Evolutionary conservation across 2,888 invertebrate genomes (phyloP).

Genomic region (Drosophila pseudotakahashii): DNA sequence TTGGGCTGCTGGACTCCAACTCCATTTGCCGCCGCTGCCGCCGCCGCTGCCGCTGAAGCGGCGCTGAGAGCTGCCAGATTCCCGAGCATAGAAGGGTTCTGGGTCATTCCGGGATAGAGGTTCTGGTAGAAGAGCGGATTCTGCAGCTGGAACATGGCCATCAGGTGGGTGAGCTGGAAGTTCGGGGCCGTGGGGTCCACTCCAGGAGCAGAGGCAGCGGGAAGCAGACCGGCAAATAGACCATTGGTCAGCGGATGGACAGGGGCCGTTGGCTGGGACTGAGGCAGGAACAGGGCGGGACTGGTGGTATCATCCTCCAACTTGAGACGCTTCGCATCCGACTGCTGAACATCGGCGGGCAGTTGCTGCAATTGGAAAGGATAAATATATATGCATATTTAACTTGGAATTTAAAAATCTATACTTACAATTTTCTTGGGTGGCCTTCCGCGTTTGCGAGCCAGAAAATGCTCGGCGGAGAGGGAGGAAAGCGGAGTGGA

Average conservation of each 20-base stretch:
- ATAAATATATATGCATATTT: neutral
- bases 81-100: constrained; percentile 63
- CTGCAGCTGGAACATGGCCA: constrained; percentile 82
- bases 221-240: constrained; percentile 67
- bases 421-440: constrained; percentile 83
- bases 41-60: constrained; percentile 74
- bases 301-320: constrained; percentile 58
- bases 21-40: constrained; percentile 45
- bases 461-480: constrained; percentile 82
- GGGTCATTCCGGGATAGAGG: constrained; percentile 80
- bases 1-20: constrained; percentile 62
- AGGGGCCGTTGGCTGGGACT: constrained; percentile 7
- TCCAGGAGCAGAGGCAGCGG: constrained; percentile 62
- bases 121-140: constrained; percentile 84
- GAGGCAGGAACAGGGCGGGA: constrained; percentile 8
- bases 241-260: constrained; percentile 24
- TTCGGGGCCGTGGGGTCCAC: constrained; percentile 75
- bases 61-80: constrained; percentile 74
- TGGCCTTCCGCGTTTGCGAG: constrained; percentile 82
- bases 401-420: too few relatives aligned
- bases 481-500: constrained; percentile 82
- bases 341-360: constrained; percentile 63
- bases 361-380: constrained; percentile 67
- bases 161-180: constrained; percentile 82
- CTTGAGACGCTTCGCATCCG: constrained; percentile 77